phyloP scores from a whole-genome alignment of 2,888 invertebrate genomes.

The Phytoseiulus persimilis region DNA sequence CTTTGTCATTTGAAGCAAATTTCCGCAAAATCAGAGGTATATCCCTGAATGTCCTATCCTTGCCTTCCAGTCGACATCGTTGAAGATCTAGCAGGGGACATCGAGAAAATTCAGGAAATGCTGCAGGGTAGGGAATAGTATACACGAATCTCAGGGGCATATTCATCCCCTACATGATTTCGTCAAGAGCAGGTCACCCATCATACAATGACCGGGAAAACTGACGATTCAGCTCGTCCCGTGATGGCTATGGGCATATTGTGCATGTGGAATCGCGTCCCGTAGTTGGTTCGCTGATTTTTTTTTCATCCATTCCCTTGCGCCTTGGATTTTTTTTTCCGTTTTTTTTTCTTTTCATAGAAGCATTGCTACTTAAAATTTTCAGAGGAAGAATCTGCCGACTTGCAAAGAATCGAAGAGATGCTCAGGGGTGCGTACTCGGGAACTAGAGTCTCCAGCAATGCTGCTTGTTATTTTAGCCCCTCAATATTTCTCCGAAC shows the following conservation, averaged over 20 bases:
- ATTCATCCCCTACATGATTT: too few species aligned
- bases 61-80: neutral
- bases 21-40: neutral
- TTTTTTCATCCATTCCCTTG: neutral
- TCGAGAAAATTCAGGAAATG: conserved; percentile 30
- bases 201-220: too few species aligned
- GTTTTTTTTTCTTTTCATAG: too few species aligned
- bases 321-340: neutral
- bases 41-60: neutral
- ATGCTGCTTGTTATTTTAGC: neutral
- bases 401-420: conserved; percentile 33
- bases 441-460: neutral
- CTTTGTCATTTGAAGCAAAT: too few species aligned
- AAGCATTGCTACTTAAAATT: neutral
- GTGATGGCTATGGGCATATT: neutral
- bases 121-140: conserved; percentile 13
- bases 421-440: conserved; percentile 14
- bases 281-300: too few species aligned
- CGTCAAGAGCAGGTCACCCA: too few species aligned
- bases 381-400: conserved; percentile 34
- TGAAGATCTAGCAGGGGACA: conserved; percentile 7
- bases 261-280: too few species aligned
- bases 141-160: too few species aligned
- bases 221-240: too few species aligned
- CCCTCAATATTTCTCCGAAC: neutral